Evolutionary conservation across 2,888 invertebrate genomes (phyloP).

Genomic region (Zaprionus lineosus): DNA sequence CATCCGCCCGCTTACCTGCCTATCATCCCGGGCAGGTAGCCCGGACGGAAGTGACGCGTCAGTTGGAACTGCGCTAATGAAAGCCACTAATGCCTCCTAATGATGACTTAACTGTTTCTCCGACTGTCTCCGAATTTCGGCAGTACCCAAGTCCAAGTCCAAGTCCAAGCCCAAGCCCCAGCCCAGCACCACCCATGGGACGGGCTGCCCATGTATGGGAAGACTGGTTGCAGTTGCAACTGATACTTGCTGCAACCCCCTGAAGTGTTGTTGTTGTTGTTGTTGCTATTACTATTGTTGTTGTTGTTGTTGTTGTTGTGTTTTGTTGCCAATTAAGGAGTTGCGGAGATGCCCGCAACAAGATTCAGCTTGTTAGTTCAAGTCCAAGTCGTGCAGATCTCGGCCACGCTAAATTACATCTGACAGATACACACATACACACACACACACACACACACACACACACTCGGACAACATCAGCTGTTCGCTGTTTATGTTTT

Average conservation of each 20-base stretch:
- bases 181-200: too few species aligned
- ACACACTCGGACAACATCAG: slow-evolving; percentile 50
- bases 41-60: slow-evolving; percentile 48
- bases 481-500: slow-evolving; percentile 74
- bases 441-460: not conserved
- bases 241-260: too few species aligned
- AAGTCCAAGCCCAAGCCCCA: slow-evolving; percentile 35
- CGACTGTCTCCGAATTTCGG: slow-evolving; percentile 29
- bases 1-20: slow-evolving; percentile 1
- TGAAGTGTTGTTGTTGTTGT: slow-evolving; percentile 17
- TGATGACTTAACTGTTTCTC: slow-evolving; percentile 65
- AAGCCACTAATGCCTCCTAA: slow-evolving; percentile 65
- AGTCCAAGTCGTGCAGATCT: slow-evolving; percentile 58
- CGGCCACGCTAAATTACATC: slow-evolving; percentile 37
- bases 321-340: slow-evolving; percentile 59
- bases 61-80: slow-evolving; percentile 53
- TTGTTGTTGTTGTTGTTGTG: slow-evolving; percentile 33
- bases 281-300: slow-evolving; percentile 19
- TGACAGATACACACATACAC: slow-evolving; percentile 40
- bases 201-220: too few species aligned
- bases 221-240: too few species aligned
- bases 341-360: slow-evolving; percentile 21
- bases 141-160: too few species aligned
- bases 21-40: too few species aligned
- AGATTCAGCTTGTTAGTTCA: slow-evolving; percentile 58